Evolutionary conservation across 2,888 invertebrate species (phyloP), one percentile per base, ranked within the genome.

Genomic region (Acanthacorydalis orientalis): DNA sequence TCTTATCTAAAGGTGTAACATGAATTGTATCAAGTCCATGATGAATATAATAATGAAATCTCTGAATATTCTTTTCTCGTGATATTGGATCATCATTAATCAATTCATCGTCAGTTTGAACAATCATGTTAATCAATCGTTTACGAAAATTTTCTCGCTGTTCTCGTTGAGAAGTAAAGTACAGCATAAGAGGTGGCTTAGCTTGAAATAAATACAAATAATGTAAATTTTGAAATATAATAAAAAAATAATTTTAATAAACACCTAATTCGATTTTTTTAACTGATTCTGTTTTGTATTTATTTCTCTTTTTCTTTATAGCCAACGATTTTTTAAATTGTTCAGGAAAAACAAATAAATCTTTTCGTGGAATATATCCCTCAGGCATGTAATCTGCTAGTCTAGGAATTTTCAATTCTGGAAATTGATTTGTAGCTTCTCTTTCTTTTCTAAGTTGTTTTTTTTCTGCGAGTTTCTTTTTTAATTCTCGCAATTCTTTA

Each of bases 11-110:
- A 1, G 90, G 83, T 1, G 90, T 84, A 1, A 93, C 87, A 60
- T 91, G 84, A 52, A 83, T 80, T 3, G 90, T 90, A 60, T 91
- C 91, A 41, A 93, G 83, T 0, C 92, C 93, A 62, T 90, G 83
- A 57, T 83, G 80, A 43, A 93, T 78, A 59, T 91, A 95, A 63
- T 89, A 90, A 62, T 90, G 88, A 64, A 93, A 93, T 52, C 89
- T 74, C 45, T 84, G 63, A 56, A 82, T 65, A 59, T 84, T 78
- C 54, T 75, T 75, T 58, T 86, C 83, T 41, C 75, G 73, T 2
- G 72, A 69, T 32, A 75, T 72, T 10, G 78, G 78, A 55, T 77
- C 71, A 37, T 67, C 12, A 31, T 12, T 43, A 23, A 43, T 9
- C 11, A 16, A 12, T 16, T 43, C 39, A 31, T 46, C 45, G 8